These are phyloP conservation scores for Parus major DNA, from an alignment of 2,113 vertebrate genomes.

Conservation along the genomic window DNA sequence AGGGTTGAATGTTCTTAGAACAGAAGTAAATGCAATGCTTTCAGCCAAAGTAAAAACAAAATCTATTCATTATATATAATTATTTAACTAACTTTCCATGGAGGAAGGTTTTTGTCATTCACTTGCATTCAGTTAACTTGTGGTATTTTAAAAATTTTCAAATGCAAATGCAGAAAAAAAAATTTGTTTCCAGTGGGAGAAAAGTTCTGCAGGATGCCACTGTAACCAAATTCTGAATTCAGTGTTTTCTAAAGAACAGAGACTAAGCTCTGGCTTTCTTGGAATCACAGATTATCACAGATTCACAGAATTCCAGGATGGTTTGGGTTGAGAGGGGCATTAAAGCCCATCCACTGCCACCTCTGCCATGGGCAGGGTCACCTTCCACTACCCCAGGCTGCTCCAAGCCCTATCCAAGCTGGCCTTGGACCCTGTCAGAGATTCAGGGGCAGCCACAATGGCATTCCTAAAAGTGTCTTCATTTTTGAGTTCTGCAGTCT, in stretches of 20 bases:
- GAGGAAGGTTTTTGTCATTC: background rate
- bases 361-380: background rate
- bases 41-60: background rate
- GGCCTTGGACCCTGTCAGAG: rapidly evolving
- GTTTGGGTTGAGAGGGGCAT: background rate
- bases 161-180: background rate
- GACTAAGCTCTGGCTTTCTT: background rate
- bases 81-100: background rate
- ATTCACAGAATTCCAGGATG: background rate
- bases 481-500: background rate
- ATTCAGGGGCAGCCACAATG: background rate
- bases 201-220: background rate
- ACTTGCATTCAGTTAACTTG: background rate
- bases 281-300: background rate
- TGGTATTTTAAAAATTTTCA: background rate
- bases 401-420: background rate
- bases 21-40: background rate
- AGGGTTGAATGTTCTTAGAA: background rate
- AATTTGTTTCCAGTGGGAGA: background rate
- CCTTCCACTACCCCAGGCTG: background rate
- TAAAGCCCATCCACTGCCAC: background rate
- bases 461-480: background rate
- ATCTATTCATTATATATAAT: background rate
- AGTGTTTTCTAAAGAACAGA: background rate
- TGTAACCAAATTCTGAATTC: background rate